Evolutionary conservation across 2,113 vertebrate species (phyloP).

Genomic region (Baryphthengus martii): DNA sequence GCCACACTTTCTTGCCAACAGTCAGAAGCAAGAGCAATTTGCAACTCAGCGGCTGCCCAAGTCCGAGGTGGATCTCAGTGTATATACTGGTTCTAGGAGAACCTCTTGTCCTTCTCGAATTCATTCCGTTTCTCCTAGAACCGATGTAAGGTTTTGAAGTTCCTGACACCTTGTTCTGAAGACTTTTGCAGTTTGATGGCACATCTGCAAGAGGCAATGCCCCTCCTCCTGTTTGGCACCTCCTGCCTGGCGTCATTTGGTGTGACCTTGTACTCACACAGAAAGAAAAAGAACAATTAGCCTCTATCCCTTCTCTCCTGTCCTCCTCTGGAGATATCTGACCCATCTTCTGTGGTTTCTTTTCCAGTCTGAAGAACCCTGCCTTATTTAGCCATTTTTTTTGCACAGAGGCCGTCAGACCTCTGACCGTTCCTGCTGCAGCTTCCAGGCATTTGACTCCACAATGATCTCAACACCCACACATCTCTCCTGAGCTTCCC

Average conservation of each 20-base stretch:
- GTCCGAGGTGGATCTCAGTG: background rate
- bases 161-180: background rate
- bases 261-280: slow-evolving; percentile 16
- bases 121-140: background rate
- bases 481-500: background rate
- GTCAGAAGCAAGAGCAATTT: background rate
- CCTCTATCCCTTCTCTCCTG: background rate
- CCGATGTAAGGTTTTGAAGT: background rate
- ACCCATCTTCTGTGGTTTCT: background rate
- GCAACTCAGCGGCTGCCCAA: background rate
- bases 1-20: background rate
- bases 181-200: background rate
- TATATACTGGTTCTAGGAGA: background rate
- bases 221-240: background rate
- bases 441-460: background rate
- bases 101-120: background rate
- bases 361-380: background rate
- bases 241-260: slow-evolving; percentile 1
- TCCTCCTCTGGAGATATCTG: background rate
- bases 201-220: background rate
- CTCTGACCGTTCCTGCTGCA: background rate
- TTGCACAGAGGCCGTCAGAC: background rate
- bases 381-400: background rate
- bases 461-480: background rate
- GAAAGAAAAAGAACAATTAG: slow-evolving; percentile 19